Conservation (phyloP, 2,797 vertebrate species). For the Lacerta bilineata region DNA sequence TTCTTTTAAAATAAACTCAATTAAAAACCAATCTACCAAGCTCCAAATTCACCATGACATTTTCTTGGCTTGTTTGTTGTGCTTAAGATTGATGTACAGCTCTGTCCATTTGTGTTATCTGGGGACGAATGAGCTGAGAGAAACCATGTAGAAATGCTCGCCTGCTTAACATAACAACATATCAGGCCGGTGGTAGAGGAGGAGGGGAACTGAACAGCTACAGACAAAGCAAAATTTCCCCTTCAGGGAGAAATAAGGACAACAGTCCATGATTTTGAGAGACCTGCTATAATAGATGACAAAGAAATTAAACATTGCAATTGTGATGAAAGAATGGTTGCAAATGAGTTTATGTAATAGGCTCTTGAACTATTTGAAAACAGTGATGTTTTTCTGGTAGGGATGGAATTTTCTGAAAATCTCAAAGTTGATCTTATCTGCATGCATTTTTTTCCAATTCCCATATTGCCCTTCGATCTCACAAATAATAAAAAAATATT, state of each 20-base stretch:
- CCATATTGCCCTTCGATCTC: too few relatives aligned
- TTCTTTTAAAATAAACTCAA: conserved; percentile 18
- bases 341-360: neutral
- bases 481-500: too few relatives aligned
- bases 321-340: neutral
- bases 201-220: neutral
- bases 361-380: neutral
- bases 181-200: neutral
- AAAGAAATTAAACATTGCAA: neutral
- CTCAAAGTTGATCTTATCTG: too few relatives aligned
- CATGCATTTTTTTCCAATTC: too few relatives aligned
- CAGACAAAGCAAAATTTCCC: neutral
- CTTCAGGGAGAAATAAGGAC: conserved; percentile 17
- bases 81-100: neutral
- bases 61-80: neutral
- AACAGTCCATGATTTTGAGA: neutral
- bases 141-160: neutral
- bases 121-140: neutral
- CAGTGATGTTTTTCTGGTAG: too few relatives aligned
- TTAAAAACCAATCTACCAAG: neutral
- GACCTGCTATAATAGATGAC: neutral
- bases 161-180: conserved; percentile 21
- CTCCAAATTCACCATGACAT: conserved; percentile 22
- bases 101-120: neutral
- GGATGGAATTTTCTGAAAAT: too few relatives aligned